Percentiles rank a stretch among this genome's conserved stretches.
Conservation (phyloP, 2,797 vertebrate species). For the Pteronotus mesoamericanus region DNA sequence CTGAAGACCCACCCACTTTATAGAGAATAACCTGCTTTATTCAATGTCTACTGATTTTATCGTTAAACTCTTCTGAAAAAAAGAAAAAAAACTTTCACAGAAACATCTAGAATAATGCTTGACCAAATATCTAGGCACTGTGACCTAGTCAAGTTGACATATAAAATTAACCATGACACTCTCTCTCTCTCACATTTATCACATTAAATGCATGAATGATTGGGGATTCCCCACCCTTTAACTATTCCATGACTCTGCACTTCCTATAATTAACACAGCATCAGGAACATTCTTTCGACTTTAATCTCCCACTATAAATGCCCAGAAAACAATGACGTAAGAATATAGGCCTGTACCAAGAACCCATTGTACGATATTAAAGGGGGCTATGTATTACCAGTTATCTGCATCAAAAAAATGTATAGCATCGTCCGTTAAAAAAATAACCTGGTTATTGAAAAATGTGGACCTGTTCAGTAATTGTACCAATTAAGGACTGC, state of each 20-base stretch:
- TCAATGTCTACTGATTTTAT: neutral
- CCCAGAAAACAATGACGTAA: neutral
- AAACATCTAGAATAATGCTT: neutral
- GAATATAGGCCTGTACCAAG: neutral
- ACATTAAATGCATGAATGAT: neutral
- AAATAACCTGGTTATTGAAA: neutral
- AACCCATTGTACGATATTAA: neutral
- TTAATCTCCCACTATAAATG: neutral
- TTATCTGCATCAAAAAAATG: neutral
- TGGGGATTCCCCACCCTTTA: neutral
- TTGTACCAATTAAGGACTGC: slow-evolving; percentile 8
- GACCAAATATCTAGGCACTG: neutral
- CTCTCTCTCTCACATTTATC: neutral
- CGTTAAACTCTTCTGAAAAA: neutral
- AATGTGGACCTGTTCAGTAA: slow-evolving; percentile 22
- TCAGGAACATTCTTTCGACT: neutral
- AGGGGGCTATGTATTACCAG: neutral
- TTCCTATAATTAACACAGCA: neutral
- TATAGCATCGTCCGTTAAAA: neutral
- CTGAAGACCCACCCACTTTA: neutral
- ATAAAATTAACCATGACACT: neutral
- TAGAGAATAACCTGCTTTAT: neutral
- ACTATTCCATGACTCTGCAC: neutral
- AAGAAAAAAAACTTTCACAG: neutral
- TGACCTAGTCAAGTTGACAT: neutral